phyloP scores from a whole-genome alignment of 1,140 invertebrate species.

The Melanaphis sacchari region DNA sequence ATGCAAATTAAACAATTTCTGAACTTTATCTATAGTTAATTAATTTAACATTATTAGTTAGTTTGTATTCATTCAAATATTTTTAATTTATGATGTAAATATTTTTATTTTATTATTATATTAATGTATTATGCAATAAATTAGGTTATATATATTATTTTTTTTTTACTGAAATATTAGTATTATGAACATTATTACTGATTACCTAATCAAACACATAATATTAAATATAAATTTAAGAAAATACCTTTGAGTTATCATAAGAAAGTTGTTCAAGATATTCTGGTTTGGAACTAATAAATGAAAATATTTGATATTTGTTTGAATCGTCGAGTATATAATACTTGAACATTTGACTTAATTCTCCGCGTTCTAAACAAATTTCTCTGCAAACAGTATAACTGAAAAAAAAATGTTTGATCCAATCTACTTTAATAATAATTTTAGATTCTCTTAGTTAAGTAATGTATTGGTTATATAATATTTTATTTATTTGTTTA shows the following conservation, averaged over 20 bases:
- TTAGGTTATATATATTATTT: too few species aligned
- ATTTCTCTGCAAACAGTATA: conserved; percentile 72
- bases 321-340: conserved; percentile 69
- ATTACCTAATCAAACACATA: not conserved
- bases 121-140: too few species aligned
- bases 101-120: too few species aligned
- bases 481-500: too few species aligned
- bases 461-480: not conserved
- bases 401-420: conserved; percentile 63
- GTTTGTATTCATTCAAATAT: too few species aligned
- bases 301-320: conserved; percentile 64
- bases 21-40: too few species aligned
- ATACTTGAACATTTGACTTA: conserved; percentile 69
- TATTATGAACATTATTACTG: not conserved
- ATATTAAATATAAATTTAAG: not conserved
- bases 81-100: too few species aligned
- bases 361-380: conserved; percentile 68
- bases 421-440: not conserved
- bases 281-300: conserved; percentile 51
- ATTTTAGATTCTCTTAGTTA: too few species aligned
- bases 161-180: too few species aligned
- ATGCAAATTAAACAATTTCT: too few species aligned
- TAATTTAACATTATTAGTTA: too few species aligned
- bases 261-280: conserved; percentile 40
- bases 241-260: conserved; percentile 28